These are phyloP conservation scores for Gymnorhina tibicen DNA, from an alignment of 2,113 vertebrate species.

Conservation along the genomic window DNA sequence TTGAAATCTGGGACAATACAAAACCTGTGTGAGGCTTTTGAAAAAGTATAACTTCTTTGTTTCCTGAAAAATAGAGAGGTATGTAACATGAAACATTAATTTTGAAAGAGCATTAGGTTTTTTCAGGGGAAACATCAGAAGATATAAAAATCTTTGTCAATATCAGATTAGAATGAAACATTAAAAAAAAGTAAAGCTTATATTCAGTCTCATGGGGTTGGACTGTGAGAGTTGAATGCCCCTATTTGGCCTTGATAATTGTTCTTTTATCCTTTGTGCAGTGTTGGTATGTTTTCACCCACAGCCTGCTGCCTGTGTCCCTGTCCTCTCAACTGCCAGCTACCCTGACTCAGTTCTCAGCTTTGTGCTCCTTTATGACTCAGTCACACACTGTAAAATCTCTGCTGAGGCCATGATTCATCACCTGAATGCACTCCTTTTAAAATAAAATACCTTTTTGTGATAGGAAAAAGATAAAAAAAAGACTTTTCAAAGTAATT, in stretches of 20 bases:
- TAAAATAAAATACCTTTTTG: not conserved
- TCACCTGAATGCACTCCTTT: constrained; percentile 11
- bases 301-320: not conserved
- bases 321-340: not conserved
- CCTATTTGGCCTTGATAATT: constrained; percentile 39
- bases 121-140: constrained; percentile 8
- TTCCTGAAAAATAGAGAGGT: not conserved
- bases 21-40: not conserved
- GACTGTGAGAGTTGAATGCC: not conserved
- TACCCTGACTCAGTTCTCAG: not conserved
- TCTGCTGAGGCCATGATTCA: constrained; percentile 40
- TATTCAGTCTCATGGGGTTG: not conserved
- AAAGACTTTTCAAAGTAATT: constrained; percentile 4
- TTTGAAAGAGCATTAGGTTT: not conserved
- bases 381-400: constrained; percentile 6
- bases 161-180: constrained; percentile 23
- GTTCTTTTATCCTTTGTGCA: constrained; percentile 25
- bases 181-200: not conserved
- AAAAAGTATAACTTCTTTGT: not conserved
- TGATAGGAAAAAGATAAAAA: not conserved
- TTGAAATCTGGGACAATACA: constrained; percentile 11
- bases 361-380: constrained; percentile 43
- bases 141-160: constrained; percentile 36
- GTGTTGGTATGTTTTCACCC: not conserved
- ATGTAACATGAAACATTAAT: not conserved